Percentiles rank a stretch among this genome's conserved stretches.
Evolutionary conservation across 30 jellyfish, hydroid and myxozoan genomes (phyloP).

Genomic region (Aurelia aurita complex sp. Pacific): DNA sequence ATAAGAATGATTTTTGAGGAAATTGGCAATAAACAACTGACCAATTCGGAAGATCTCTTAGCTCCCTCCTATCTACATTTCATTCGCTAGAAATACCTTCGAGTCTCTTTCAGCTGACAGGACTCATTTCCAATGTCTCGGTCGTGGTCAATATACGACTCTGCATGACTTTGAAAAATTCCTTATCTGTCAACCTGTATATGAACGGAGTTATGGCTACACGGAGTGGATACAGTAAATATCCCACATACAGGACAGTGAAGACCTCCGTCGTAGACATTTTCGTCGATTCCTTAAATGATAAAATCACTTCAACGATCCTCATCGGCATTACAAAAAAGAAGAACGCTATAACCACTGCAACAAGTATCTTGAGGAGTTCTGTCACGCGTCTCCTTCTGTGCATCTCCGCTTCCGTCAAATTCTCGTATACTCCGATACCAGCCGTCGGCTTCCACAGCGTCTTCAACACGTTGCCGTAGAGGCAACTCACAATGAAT

Average conservation of each 20-base stretch:
- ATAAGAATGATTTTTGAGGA: too few relatives aligned
- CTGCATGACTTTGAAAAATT: not conserved
- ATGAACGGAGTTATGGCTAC: constrained; percentile 21
- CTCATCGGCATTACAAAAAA: constrained; percentile 8
- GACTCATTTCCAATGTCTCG: too few relatives aligned
- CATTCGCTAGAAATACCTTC: too few relatives aligned
- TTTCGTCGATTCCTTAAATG: not conserved
- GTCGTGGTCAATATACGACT: too few relatives aligned
- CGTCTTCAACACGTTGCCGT: constrained; percentile 1
- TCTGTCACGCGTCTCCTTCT: constrained; percentile 13
- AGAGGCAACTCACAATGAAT: not conserved
- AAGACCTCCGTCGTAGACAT: not conserved
- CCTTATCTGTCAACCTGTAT: constrained; percentile 30
- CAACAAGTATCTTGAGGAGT: constrained; percentile 11
- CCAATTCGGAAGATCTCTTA: too few relatives aligned
- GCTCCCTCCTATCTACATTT: too few relatives aligned
- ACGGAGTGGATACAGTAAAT: constrained; percentile 19
- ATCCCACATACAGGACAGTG: not conserved
- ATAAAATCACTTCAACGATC: not conserved
- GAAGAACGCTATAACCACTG: constrained; percentile 17
- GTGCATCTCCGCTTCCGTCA: not conserved
- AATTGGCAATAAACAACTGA: too few relatives aligned
- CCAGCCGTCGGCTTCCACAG: constrained; percentile 1
- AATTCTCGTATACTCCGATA: not conserved
- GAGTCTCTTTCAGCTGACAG: too few relatives aligned